These are phyloP conservation scores for Hystrix cristata DNA, from an alignment of 2,113 vertebrate genomes.

Conservation along the genomic window DNA sequence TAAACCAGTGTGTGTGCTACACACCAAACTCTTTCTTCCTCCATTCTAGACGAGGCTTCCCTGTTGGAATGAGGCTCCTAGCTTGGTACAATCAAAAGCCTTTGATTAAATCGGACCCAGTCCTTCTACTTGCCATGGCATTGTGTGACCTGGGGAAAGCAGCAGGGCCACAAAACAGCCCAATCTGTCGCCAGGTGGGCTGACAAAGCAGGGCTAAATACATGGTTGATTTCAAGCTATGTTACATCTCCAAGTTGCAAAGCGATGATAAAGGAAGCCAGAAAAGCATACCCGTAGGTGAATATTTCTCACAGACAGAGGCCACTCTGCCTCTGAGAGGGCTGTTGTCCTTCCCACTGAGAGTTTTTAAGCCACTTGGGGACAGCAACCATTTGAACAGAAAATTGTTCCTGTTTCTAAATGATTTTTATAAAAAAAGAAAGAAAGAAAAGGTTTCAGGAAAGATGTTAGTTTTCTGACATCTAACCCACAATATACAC, in stretches of 20 bases:
- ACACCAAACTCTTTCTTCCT: constrained; percentile 67
- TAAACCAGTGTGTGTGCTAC: constrained; percentile 43
- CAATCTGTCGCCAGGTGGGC: constrained; percentile 78
- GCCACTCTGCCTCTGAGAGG: constrained; percentile 86
- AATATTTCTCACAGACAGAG: constrained; percentile 84
- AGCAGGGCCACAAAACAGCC: constrained; percentile 74
- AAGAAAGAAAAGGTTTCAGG: constrained; percentile 76
- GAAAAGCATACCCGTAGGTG: constrained; percentile 82
- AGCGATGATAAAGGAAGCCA: constrained; percentile 83
- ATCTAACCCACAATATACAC: constrained; percentile 83
- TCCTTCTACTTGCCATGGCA: constrained; percentile 76
- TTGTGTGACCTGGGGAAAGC: constrained; percentile 73
- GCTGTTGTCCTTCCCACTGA: constrained; percentile 88
- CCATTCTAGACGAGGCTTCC: constrained; percentile 76
- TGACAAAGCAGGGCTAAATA: constrained; percentile 80
- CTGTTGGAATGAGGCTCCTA: constrained; percentile 69
- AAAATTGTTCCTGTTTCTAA: constrained; percentile 84
- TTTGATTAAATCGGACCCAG: constrained; percentile 83
- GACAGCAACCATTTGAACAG: constrained; percentile 88
- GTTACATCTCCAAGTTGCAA: constrained; percentile 84
- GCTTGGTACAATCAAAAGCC: constrained; percentile 82
- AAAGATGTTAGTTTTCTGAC: constrained; percentile 86
- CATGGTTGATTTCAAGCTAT: constrained; percentile 81
- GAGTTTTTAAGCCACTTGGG: constrained; percentile 87
- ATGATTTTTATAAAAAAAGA: constrained; percentile 8